These are phyloP conservation scores for Pristionchus maxplancki DNA, from an alignment of 2,888 invertebrate genomes.

Conservation along the genomic window DNA sequence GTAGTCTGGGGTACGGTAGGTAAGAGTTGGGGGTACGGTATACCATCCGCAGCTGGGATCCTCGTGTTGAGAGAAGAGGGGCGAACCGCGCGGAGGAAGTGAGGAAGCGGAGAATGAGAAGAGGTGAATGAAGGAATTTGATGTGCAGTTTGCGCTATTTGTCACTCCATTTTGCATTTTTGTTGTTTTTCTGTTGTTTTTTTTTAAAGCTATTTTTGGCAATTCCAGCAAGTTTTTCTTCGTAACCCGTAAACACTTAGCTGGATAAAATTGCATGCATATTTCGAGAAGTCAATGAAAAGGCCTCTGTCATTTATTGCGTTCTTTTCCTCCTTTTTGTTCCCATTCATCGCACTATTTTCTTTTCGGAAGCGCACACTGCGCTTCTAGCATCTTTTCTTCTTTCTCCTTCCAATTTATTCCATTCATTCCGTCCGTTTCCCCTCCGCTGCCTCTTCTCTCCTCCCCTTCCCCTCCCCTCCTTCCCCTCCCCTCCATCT, in stretches of 20 bases:
- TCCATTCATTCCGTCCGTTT: slow-evolving; percentile 30
- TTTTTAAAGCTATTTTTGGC: not conserved
- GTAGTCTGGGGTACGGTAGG: not conserved
- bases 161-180: not conserved
- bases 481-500: not conserved
- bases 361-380: slow-evolving; percentile 25
- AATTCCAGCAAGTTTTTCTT: no score
- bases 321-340: not conserved
- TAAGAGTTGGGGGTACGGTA: not conserved
- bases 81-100: not conserved
- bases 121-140: not conserved
- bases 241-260: no score
- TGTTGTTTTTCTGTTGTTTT: not conserved
- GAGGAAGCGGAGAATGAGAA: not conserved
- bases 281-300: no score
- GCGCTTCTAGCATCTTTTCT: not conserved
- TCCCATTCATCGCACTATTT: slow-evolving; percentile 9
- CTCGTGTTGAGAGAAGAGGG: not conserved
- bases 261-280: no score
- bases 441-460: not conserved
- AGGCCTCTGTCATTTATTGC: not conserved
- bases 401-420: slow-evolving; percentile 16
- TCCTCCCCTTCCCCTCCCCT: not conserved
- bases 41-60: slow-evolving; percentile 11
- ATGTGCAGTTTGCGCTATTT: not conserved